Evolutionary conservation across 2,113 vertebrate genomes (phyloP).

Genomic region (Cranoglanis bouderius): DNA sequence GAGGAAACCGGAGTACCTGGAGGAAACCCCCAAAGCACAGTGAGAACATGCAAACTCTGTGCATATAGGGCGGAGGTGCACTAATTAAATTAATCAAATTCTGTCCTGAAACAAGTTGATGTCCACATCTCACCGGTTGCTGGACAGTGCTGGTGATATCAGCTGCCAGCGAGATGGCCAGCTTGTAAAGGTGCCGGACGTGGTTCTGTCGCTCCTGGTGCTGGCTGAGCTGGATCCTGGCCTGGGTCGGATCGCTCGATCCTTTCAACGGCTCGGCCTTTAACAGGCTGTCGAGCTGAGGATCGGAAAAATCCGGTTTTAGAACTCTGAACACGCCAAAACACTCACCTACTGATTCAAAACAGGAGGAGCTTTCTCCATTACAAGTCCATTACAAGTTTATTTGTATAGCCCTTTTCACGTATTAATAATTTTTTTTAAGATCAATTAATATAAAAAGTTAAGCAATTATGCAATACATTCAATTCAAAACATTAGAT

Average conservation of each 20-base stretch:
- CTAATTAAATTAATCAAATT: not conserved
- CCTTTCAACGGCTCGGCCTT: constrained; percentile 59
- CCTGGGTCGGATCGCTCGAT: constrained; percentile 53
- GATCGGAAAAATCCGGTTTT: constrained; percentile 13
- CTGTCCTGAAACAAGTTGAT: not conserved
- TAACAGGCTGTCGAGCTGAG: constrained; percentile 72
- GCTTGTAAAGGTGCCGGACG: constrained; percentile 71
- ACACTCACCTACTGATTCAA: not conserved
- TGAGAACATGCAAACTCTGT: too few relatives aligned
- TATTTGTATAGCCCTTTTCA: not conserved
- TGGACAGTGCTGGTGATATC: constrained; percentile 80
- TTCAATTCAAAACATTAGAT: not conserved
- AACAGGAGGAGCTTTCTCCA: not conserved
- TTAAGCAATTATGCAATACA: not conserved
- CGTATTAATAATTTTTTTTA: too few relatives aligned
- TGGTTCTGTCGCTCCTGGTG: constrained; percentile 71
- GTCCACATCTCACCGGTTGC: constrained; percentile 70
- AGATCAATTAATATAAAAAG: not conserved
- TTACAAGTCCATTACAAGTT: not conserved
- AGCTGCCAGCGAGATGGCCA: constrained; percentile 72
- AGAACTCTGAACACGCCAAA: too few relatives aligned
- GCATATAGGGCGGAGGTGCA: too few relatives aligned
- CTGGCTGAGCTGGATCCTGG: constrained; percentile 64
- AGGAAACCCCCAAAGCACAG: too few relatives aligned
- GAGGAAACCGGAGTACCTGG: too few relatives aligned